phyloP scores from a whole-genome alignment of 2,888 invertebrate species.

The Ophion costatus region DNA sequence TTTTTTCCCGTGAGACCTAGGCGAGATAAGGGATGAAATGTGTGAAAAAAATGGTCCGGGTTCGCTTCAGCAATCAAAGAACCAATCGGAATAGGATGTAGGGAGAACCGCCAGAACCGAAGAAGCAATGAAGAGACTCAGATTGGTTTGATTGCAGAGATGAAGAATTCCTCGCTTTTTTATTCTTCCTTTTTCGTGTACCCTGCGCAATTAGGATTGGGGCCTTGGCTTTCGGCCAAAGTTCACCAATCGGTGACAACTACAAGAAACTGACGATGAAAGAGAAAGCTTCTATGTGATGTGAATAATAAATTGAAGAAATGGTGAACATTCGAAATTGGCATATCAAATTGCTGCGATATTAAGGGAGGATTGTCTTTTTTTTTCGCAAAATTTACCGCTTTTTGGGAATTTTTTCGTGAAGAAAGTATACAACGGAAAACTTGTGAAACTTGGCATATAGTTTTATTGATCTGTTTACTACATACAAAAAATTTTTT shows the following conservation, averaged over 20 bases:
- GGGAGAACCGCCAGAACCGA: too few relatives aligned
- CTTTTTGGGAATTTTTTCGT: too few relatives aligned
- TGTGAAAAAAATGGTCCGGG: neutral
- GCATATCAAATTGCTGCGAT: too few relatives aligned
- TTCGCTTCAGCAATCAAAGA: neutral
- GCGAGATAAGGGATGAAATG: neutral
- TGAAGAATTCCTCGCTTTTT: neutral
- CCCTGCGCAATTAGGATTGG: conserved; percentile 44
- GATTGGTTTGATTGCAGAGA: neutral
- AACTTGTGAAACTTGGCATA: too few relatives aligned
- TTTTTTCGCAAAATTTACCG: too few relatives aligned
- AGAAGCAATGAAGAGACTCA: neutral
- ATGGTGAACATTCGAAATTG: too few relatives aligned
- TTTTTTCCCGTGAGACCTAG: neutral
- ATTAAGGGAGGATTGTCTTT: too few relatives aligned
- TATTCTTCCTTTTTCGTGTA: neutral
- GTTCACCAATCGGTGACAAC: conserved; percentile 40
- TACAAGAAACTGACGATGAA: neutral
- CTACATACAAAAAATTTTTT: too few relatives aligned
- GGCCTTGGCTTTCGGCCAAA: neutral
- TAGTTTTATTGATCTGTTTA: too few relatives aligned
- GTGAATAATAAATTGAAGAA: conserved; percentile 11
- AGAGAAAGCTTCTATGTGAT: conserved; percentile 1
- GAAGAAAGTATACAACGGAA: too few relatives aligned
- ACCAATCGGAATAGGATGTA: neutral